Conservation (phyloP, 2,113 vertebrate genomes). For the Anarrhichthys ocellatus region DNA sequence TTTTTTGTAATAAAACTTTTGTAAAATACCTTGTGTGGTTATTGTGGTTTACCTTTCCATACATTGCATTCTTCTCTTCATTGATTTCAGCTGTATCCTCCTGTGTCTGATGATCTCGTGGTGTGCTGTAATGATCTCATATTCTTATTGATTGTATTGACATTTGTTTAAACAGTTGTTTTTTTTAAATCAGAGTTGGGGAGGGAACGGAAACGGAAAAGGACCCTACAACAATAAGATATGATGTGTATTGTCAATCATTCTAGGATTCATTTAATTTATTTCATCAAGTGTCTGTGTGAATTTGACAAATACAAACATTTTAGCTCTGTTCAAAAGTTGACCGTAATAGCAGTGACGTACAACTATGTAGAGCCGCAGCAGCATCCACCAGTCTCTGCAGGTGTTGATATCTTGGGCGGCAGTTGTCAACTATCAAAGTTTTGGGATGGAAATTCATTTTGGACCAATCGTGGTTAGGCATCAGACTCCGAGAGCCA, state of each 20-base stretch:
- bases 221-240: background rate
- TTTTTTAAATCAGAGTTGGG: background rate
- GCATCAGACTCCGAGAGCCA: slow-evolving; percentile 56
- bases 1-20: background rate
- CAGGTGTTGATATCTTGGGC: slow-evolving; percentile 55
- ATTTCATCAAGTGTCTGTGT: background rate
- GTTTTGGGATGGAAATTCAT: slow-evolving; percentile 57
- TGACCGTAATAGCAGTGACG: background rate
- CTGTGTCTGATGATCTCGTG: background rate
- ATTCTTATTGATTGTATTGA: background rate
- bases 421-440: slow-evolving; percentile 52
- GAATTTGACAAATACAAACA: background rate
- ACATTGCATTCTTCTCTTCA: background rate
- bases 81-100: background rate
- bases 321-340: background rate
- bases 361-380: background rate
- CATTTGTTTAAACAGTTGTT: background rate
- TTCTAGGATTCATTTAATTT: background rate
- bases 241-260: background rate
- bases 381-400: slow-evolving; percentile 37
- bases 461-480: slow-evolving; percentile 66
- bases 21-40: background rate
- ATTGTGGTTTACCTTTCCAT: background rate
- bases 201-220: background rate
- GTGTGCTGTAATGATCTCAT: background rate